A percentile compares a stretch with the other conserved stretches of the same genome.
Evolutionary conservation across 1,140 invertebrate genomes (phyloP).

Genomic region (Telenomus remus): DNA sequence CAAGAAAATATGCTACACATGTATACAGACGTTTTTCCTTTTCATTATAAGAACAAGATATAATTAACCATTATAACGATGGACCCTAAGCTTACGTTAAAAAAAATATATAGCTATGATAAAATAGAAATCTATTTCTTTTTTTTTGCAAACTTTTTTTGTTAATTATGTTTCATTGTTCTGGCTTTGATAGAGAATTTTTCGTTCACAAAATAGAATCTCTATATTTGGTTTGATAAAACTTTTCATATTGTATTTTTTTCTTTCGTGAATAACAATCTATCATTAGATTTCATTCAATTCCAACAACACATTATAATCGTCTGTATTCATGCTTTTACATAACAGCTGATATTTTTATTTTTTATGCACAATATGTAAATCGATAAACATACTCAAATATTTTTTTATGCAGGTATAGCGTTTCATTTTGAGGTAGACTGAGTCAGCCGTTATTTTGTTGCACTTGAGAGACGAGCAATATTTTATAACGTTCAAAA

Average conservation of each 20-base stretch:
- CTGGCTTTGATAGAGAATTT: no score
- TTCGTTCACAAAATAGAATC: no score
- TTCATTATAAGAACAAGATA: no score
- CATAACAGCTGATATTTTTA: constrained; percentile 36
- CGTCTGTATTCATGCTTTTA: constrained; percentile 35
- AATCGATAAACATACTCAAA: constrained; percentile 57
- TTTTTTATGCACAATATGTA: constrained; percentile 37
- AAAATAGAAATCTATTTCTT: no score
- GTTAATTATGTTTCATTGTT: no score
- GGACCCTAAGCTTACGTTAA: background rate
- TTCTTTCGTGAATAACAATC: background rate
- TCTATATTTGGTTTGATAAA: no score
- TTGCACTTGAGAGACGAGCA: constrained; percentile 57
- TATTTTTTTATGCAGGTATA: constrained; percentile 62
- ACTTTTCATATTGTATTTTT: no score
- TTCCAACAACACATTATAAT: constrained; percentile 13
- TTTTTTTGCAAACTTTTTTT: no score
- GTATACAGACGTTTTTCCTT: constrained; percentile 15
- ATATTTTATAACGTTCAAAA: constrained; percentile 5
- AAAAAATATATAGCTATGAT: background rate
- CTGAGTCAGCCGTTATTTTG: constrained; percentile 65
- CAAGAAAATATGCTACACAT: constrained; percentile 25
- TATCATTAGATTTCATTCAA: background rate
- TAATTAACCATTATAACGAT: no score
- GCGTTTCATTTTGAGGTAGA: constrained; percentile 71